phyloP scores from a whole-genome alignment of 2,888 invertebrate species.

The Chaetoderma sp. region DNA sequence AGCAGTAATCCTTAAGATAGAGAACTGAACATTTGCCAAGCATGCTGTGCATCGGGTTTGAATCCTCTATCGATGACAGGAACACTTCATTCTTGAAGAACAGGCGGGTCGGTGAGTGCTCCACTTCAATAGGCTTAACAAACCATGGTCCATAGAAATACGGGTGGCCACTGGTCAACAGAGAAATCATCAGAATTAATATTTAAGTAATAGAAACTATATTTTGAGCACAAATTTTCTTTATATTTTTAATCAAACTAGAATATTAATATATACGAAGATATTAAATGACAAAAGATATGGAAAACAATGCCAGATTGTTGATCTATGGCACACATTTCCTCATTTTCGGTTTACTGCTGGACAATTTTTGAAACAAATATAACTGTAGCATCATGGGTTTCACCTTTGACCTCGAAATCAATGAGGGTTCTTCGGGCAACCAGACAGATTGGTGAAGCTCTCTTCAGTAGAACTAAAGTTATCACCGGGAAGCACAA shows the following conservation, averaged over 20 bases:
- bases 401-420: too few species aligned
- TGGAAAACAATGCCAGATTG: too few species aligned
- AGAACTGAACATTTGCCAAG: slow-evolving; percentile 92
- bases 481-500: too few species aligned
- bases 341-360: too few species aligned
- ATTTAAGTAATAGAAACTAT: neutral
- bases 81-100: slow-evolving; percentile 96
- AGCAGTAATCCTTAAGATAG: slow-evolving; percentile 89
- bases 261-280: neutral
- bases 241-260: neutral
- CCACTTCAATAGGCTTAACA: slow-evolving; percentile 87
- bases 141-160: slow-evolving; percentile 96
- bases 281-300: too few species aligned
- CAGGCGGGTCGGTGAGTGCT: slow-evolving; percentile 76
- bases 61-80: slow-evolving; percentile 90
- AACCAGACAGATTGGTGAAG: too few species aligned
- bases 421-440: too few species aligned
- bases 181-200: slow-evolving; percentile 24
- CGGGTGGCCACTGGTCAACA: slow-evolving; percentile 84
- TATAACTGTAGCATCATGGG: too few species aligned
- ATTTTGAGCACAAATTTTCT: neutral
- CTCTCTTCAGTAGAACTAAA: too few species aligned
- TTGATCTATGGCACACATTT: too few species aligned
- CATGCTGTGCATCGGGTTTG: slow-evolving; percentile 89
- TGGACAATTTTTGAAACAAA: too few species aligned